A percentile compares a stretch with the other conserved stretches of the same genome.
Conservation (phyloP, 1,140 invertebrate genomes). For the Nasonia giraulti region DNA sequence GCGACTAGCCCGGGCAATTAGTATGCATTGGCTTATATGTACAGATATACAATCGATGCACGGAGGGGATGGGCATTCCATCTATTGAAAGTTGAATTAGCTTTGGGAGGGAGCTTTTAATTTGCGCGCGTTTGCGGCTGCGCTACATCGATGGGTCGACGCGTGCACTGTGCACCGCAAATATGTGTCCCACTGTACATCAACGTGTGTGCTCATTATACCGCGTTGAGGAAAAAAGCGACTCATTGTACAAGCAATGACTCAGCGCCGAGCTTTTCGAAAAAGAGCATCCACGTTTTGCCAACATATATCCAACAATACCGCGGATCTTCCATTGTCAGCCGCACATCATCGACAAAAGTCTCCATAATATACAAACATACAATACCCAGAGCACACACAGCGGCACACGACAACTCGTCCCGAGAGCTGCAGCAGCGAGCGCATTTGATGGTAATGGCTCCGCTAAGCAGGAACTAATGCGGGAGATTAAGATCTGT, state of each 20-base stretch:
- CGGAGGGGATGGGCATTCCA: background rate
- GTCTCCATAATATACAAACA: background rate
- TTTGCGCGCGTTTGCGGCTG: background rate
- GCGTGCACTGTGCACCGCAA: too few relatives aligned
- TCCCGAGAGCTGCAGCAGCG: background rate
- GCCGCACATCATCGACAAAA: background rate
- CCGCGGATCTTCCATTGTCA: too few relatives aligned
- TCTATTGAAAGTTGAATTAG: slow-evolving; percentile 30
- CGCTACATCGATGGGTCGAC: too few relatives aligned
- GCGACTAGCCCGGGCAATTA: slow-evolving; percentile 39
- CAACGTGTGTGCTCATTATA: background rate
- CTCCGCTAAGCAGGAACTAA: slow-evolving; percentile 58
- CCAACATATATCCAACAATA: too few relatives aligned
- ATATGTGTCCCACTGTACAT: too few relatives aligned
- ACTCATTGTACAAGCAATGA: background rate
- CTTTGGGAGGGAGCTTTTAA: background rate
- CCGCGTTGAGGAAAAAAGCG: background rate
- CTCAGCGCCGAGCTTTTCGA: too few relatives aligned
- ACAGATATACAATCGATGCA: background rate
- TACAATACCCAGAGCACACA: slow-evolving; percentile 8
- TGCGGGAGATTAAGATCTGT: slow-evolving; percentile 62
- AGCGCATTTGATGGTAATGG: slow-evolving; percentile 61
- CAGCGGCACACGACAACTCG: background rate
- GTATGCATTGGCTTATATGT: slow-evolving; percentile 23
- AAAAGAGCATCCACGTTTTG: too few relatives aligned